phyloP scores from a whole-genome alignment of 2,113 vertebrate genomes.

The Lasiurus cinereus region DNA sequence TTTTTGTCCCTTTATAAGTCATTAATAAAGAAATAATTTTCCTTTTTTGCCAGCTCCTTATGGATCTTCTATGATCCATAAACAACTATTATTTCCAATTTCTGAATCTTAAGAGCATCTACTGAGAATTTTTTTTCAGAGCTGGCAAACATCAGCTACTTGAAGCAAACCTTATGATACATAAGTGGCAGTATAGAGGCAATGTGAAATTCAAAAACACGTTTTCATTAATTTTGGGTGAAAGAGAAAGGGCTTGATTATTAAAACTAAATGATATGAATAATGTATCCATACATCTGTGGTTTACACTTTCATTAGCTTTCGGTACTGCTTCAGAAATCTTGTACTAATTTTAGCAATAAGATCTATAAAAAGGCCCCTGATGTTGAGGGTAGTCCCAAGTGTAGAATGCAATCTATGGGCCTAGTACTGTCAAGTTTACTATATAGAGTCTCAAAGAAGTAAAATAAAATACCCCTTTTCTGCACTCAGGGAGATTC shows the following conservation, averaged over 20 bases:
- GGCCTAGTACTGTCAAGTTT: neutral
- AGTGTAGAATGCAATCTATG: neutral
- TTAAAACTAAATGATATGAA: conserved; percentile 54
- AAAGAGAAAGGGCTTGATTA: conserved; percentile 31
- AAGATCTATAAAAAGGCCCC: neutral
- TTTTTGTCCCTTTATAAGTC: conserved; percentile 34
- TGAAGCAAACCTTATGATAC: conserved; percentile 6
- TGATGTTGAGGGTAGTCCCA: neutral
- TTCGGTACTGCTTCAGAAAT: conserved; percentile 34
- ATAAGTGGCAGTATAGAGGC: neutral
- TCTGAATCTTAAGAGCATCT: conserved; percentile 5
- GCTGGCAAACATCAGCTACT: conserved; percentile 16
- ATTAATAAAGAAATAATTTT: neutral
- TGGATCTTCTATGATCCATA: neutral
- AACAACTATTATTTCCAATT: neutral
- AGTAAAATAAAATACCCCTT: neutral
- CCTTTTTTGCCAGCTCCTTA: neutral
- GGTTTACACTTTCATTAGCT: neutral
- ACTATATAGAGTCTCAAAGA: neutral
- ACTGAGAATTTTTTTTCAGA: neutral
- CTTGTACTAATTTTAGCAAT: conserved; percentile 10
- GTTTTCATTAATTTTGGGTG: conserved; percentile 29
- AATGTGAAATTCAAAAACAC: conserved; percentile 52
- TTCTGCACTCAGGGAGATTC: neutral
- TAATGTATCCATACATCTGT: neutral